These are phyloP conservation scores for Apamea crenata DNA, from an alignment of 2,888 invertebrate species.

Conservation along the genomic window DNA sequence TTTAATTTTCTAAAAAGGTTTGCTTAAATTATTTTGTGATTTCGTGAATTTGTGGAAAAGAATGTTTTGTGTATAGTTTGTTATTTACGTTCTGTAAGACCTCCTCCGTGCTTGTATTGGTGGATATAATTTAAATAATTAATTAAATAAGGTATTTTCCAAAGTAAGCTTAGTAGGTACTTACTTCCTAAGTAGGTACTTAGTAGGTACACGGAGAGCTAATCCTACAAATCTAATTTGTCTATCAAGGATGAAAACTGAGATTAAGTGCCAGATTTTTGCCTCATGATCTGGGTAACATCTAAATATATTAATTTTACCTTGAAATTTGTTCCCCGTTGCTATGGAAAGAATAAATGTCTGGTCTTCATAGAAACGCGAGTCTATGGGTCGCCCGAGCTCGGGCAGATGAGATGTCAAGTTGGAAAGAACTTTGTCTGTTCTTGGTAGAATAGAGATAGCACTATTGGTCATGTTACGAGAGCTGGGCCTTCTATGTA, in stretches of 20 bases:
- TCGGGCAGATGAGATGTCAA: too few species aligned
- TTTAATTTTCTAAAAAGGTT: conserved; percentile 32
- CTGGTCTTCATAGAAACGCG: neutral
- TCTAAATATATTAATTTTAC: neutral
- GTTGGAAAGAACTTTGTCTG: too few species aligned
- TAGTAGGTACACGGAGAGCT: too few species aligned
- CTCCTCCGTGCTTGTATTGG: neutral
- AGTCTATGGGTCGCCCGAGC: neutral
- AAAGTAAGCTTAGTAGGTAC: too few species aligned
- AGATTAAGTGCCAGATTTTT: too few species aligned
- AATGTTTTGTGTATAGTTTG: conserved; percentile 10
- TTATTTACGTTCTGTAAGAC: neutral
- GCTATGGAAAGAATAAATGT: neutral
- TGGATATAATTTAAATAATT: neutral
- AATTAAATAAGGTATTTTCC: neutral
- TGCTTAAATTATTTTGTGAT: conserved; percentile 23
- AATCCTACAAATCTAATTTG: too few species aligned
- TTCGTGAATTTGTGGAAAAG: conserved; percentile 5
- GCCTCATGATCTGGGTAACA: too few species aligned
- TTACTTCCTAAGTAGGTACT: too few species aligned
- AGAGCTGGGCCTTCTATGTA: too few species aligned
- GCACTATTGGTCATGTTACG: too few species aligned
- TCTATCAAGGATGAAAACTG: too few species aligned
- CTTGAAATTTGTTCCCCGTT: neutral
- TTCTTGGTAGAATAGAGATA: too few species aligned